Conservation (phyloP, 1,140 invertebrate species). For the Sarcophaga peregrina region DNA sequence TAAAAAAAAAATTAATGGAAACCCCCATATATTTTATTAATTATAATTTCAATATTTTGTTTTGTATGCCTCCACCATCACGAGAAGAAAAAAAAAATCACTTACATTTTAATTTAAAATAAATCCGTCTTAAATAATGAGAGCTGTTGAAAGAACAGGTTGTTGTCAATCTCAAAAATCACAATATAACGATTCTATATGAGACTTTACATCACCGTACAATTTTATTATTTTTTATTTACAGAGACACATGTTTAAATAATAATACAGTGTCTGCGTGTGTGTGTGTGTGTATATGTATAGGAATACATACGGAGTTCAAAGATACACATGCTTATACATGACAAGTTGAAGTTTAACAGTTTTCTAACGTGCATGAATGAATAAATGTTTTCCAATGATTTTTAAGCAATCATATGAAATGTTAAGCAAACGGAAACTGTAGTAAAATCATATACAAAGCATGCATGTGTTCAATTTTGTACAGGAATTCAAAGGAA, state of each 20-base stretch:
- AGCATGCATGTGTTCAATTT: no score
- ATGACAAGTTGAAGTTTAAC: slow-evolving; percentile 44
- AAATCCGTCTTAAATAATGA: slow-evolving; percentile 46
- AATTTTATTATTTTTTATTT: background rate
- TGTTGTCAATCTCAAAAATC: slow-evolving; percentile 37
- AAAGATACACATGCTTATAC: slow-evolving; percentile 10
- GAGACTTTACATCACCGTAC: background rate
- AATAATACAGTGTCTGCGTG: background rate
- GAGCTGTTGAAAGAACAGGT: slow-evolving; percentile 44
- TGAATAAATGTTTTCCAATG: background rate
- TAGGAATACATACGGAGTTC: background rate
- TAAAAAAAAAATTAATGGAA: background rate
- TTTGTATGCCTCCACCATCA: background rate
- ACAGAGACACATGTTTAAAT: background rate
- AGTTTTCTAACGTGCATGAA: background rate
- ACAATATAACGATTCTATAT: slow-evolving; percentile 28
- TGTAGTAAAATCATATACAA: background rate
- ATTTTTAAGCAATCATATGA: slow-evolving; percentile 24
- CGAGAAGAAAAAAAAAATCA: background rate
- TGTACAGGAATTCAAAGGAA: no score
- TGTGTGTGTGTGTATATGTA: background rate
- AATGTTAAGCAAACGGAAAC: background rate
- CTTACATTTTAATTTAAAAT: slow-evolving; percentile 33
- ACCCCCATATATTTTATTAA: background rate
- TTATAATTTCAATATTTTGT: background rate